A percentile compares a stretch with the other conserved stretches of the same genome.
phyloP scores from a whole-genome alignment of 2,888 invertebrate species.

The Empis livida region DNA sequence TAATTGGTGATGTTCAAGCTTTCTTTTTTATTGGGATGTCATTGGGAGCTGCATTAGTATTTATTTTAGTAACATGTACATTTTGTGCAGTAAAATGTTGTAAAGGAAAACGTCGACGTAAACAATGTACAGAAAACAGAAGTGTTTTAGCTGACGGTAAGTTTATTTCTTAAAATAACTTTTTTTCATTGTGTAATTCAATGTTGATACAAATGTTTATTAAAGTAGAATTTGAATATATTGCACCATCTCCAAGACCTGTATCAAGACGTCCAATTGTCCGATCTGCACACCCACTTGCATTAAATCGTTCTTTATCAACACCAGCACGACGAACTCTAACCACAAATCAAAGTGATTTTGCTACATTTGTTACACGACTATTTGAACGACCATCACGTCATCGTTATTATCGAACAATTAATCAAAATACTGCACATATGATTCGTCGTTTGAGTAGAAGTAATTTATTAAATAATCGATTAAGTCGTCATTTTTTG shows the following conservation, averaged over 20 bases:
- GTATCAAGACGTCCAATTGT: constrained; percentile 14
- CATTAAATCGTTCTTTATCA: constrained; percentile 10
- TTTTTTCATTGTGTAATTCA: no score
- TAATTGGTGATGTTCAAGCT: neutral
- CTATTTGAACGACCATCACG: constrained; percentile 31
- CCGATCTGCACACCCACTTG: neutral
- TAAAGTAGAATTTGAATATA: neutral
- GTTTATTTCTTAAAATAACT: neutral
- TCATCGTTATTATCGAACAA: constrained; percentile 28
- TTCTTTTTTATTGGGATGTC: neutral
- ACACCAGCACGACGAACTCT: constrained; percentile 4
- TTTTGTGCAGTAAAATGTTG: neutral
- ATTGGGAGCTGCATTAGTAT: neutral
- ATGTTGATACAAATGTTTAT: neutral
- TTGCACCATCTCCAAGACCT: constrained; percentile 10
- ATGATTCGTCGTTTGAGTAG: constrained; percentile 32
- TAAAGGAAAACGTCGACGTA: neutral
- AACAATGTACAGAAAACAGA: neutral
- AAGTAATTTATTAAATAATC: constrained; percentile 29
- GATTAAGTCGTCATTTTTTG: constrained; percentile 19
- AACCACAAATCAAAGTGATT: constrained; percentile 13
- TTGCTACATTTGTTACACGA: constrained; percentile 24
- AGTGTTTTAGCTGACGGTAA: neutral
- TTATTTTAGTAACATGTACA: neutral
- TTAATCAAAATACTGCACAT: constrained; percentile 31